Percentiles rank a stretch among this genome's conserved stretches.
These are phyloP conservation scores for Ophion slaviceki DNA, from an alignment of 2,888 invertebrate species.

Conservation along the genomic window DNA sequence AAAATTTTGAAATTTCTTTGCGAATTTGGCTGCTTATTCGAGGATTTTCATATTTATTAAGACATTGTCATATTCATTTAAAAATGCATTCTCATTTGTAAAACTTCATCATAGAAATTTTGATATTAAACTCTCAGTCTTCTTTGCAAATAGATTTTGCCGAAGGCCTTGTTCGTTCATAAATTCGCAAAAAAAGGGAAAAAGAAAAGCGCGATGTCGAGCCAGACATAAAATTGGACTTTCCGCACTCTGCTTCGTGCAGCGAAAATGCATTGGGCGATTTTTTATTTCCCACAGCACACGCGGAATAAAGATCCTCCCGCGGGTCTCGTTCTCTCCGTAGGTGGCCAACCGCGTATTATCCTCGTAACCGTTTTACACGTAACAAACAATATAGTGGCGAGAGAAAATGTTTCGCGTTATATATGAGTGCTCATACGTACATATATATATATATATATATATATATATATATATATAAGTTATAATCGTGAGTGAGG, in stretches of 20 bases:
- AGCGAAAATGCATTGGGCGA: slow-evolving; percentile 11
- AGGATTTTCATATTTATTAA: too few species aligned
- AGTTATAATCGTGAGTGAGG: slow-evolving; percentile 42
- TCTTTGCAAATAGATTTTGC: too few species aligned
- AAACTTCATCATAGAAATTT: too few species aligned
- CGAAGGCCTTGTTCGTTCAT: too few species aligned
- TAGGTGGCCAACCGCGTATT: slow-evolving; percentile 64
- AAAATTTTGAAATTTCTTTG: neutral
- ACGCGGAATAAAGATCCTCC: slow-evolving; percentile 31
- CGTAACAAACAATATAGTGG: slow-evolving; percentile 63
- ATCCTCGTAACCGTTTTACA: slow-evolving; percentile 65
- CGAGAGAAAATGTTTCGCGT: slow-evolving; percentile 55
- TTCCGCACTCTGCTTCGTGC: neutral
- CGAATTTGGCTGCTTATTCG: neutral
- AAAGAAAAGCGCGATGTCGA: neutral
- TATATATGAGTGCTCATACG: slow-evolving; percentile 39
- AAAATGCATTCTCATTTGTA: too few species aligned
- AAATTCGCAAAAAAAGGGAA: neutral
- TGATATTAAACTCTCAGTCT: too few species aligned
- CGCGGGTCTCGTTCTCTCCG: slow-evolving; percentile 23
- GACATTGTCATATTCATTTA: too few species aligned
- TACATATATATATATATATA: slow-evolving; percentile 13
- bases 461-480: slow-evolving; percentile 4
- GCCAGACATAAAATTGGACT: neutral
- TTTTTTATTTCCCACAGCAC: slow-evolving; percentile 30